Evolutionary conservation across 2,888 invertebrate species (phyloP).

Genomic region (Pristionchus exspectatus): DNA sequence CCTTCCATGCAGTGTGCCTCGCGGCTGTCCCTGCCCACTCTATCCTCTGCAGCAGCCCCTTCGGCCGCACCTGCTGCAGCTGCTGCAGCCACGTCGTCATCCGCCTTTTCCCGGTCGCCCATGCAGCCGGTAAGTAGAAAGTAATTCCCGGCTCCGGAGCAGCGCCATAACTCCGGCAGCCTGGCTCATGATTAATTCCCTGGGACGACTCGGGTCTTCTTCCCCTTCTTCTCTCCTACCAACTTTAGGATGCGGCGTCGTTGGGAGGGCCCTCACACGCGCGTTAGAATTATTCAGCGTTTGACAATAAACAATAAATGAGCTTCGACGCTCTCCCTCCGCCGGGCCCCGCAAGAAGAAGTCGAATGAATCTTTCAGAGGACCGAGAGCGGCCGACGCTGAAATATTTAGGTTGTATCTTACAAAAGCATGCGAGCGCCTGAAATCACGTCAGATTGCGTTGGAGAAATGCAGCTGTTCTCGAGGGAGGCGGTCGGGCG

Average conservation of each 20-base stretch:
- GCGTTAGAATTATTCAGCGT: constrained; percentile 48
- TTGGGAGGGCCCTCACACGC: constrained; percentile 1
- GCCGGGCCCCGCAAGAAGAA: neutral
- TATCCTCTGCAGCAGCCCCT: constrained; percentile 8
- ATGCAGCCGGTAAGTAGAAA: constrained; percentile 54
- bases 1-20: constrained; percentile 19
- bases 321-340: neutral
- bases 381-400: neutral
- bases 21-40: constrained; percentile 27
- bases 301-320: constrained; percentile 55
- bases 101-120: neutral
- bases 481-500: neutral
- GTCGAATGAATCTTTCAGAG: constrained; percentile 51
- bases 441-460: constrained; percentile 20
- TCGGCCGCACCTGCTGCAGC: neutral
- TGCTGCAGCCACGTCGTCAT: neutral
- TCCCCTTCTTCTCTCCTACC: neutral
- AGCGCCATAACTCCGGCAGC: neutral
- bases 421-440: neutral
- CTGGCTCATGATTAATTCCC: constrained; percentile 49
- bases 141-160: neutral
- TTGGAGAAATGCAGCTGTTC: neutral
- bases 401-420: constrained; percentile 14
- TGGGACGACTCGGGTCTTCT: neutral
- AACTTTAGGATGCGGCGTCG: constrained; percentile 12